These are phyloP conservation scores for Ornithoptera priamus DNA, from an alignment of 2,888 invertebrate species.

Conservation along the genomic window DNA sequence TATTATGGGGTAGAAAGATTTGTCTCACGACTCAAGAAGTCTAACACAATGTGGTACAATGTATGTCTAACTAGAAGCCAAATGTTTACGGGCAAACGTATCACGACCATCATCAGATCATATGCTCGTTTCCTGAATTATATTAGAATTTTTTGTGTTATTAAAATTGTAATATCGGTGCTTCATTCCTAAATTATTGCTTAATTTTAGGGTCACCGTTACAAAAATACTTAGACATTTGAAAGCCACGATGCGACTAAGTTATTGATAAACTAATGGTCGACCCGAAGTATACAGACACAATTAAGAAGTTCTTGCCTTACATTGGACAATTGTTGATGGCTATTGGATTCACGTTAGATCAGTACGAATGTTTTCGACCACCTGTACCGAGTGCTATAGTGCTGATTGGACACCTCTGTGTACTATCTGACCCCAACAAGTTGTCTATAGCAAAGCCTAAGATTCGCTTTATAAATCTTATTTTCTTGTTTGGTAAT, in stretches of 20 bases:
- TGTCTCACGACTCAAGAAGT: too few relatives aligned
- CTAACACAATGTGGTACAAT: too few relatives aligned
- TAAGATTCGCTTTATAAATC: slow-evolving; percentile 49
- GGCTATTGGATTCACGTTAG: slow-evolving; percentile 63
- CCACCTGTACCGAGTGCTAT: slow-evolving; percentile 63
- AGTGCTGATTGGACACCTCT: slow-evolving; percentile 61
- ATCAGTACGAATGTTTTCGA: slow-evolving; percentile 50
- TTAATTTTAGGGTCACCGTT: neutral
- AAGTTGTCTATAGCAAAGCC: slow-evolving; percentile 46
- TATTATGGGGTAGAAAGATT: too few relatives aligned
- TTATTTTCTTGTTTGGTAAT: slow-evolving; percentile 57
- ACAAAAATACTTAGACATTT: neutral
- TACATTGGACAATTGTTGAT: slow-evolving; percentile 61
- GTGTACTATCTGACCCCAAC: slow-evolving; percentile 54
- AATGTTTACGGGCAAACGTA: too few relatives aligned
- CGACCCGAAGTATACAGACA: slow-evolving; percentile 33
- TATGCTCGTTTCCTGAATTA: neutral
- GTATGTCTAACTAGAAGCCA: too few relatives aligned
- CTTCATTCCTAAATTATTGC: neutral
- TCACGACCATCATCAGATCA: too few relatives aligned
- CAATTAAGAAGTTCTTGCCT: slow-evolving; percentile 49
- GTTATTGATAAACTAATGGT: slow-evolving; percentile 42
- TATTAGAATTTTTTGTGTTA: neutral
- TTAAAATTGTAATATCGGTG: neutral
- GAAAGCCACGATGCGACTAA: neutral